phyloP scores from a whole-genome alignment of 2,113 vertebrate genomes.

The Bos javanicus region DNA sequence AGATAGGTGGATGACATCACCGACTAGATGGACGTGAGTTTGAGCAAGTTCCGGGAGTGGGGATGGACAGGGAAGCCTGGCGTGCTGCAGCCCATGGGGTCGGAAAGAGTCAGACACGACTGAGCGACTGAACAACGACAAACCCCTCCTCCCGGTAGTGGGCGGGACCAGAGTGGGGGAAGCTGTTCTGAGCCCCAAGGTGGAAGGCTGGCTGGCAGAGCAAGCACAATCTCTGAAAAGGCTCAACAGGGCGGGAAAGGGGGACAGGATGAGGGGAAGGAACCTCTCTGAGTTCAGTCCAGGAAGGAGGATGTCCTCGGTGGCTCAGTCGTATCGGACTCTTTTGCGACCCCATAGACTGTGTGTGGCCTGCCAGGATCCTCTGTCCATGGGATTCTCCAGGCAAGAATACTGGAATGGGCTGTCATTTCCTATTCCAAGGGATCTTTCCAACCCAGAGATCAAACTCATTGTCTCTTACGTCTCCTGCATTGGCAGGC shows the following conservation, averaged over 20 bases:
- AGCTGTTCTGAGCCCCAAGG: too few relatives aligned
- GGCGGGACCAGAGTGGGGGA: background rate
- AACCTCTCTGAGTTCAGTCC: too few relatives aligned
- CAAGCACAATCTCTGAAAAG: background rate
- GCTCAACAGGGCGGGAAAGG: accelerated
- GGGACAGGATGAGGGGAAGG: too few relatives aligned
- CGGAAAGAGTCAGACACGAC: background rate
- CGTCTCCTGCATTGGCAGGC: background rate
- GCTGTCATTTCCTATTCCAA: background rate
- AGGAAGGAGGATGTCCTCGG: background rate
- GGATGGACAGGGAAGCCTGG: background rate
- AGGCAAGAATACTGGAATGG: background rate
- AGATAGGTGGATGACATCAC: background rate
- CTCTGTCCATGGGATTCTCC: background rate
- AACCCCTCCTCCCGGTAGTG: background rate
- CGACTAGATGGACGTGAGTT: background rate
- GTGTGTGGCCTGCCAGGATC: background rate
- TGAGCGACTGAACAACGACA: background rate
- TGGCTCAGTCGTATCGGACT: background rate
- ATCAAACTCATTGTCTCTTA: background rate
- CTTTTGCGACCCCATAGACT: background rate
- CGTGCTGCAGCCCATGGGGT: background rate
- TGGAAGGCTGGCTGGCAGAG: background rate
- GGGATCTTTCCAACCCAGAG: background rate
- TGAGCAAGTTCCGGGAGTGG: background rate